Evolutionary conservation across 1,140 invertebrate genomes (phyloP).

Genomic region (Tribolium castaneum): DNA sequence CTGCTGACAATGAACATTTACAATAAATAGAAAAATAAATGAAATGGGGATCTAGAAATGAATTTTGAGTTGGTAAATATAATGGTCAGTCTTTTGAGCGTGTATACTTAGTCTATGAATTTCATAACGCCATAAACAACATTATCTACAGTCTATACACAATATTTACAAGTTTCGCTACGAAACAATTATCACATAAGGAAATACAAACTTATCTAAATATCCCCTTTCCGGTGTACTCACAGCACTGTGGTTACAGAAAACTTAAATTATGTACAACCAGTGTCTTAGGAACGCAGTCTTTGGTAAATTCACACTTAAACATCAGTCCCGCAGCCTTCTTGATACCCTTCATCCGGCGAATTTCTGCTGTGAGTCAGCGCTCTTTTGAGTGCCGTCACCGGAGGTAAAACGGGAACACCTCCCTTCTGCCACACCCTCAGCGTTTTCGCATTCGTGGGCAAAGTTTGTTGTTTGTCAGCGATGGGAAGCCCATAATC

Average conservation of each 20-base stretch:
- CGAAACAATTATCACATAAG: constrained; percentile 51
- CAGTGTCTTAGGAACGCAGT: constrained; percentile 55
- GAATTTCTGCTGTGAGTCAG: constrained; percentile 83
- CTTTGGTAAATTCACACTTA: constrained; percentile 66
- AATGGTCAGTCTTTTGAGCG: constrained; percentile 56
- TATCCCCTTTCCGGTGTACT: constrained; percentile 38
- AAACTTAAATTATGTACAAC: neutral
- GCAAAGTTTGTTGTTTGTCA: constrained; percentile 62
- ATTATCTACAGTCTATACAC: constrained; percentile 47
- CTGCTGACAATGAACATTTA: constrained; percentile 35
- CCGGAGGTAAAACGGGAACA: constrained; percentile 83
- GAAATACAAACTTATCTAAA: constrained; percentile 47
- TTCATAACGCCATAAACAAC: constrained; percentile 38
- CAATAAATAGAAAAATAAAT: constrained; percentile 47
- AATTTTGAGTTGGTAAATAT: neutral
- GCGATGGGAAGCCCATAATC: constrained; percentile 83
- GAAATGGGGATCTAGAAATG: no score
- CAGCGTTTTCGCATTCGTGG: constrained; percentile 78
- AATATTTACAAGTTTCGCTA: constrained; percentile 49
- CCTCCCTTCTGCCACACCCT: constrained; percentile 86
- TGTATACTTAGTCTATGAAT: constrained; percentile 53
- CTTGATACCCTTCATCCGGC: constrained; percentile 91
- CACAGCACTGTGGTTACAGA: neutral
- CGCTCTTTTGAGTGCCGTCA: constrained; percentile 82
- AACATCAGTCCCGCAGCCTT: constrained; percentile 91